Conservation (phyloP, 2,113 vertebrate genomes). For the Pachypanchax playfairii region DNA sequence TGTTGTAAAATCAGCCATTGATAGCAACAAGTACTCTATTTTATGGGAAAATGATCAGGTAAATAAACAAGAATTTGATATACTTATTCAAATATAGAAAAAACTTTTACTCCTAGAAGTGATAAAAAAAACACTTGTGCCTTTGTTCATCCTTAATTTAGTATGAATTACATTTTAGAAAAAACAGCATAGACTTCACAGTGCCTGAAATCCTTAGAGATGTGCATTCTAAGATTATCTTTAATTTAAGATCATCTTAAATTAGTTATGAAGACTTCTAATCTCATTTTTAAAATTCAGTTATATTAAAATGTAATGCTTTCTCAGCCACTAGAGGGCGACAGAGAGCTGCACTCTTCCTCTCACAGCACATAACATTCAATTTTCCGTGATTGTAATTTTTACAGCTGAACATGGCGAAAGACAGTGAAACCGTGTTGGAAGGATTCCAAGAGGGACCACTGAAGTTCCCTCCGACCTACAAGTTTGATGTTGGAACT, state of each 20-base stretch:
- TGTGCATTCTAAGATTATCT: too few species aligned
- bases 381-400: neutral
- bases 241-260: too few species aligned
- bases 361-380: neutral
- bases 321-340: slow-evolving; percentile 53
- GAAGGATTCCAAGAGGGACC: slow-evolving; percentile 94
- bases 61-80: slow-evolving; percentile 13
- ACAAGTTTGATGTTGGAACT: slow-evolving; percentile 97
- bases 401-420: slow-evolving; percentile 92
- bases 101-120: too few species aligned
- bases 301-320: too few species aligned
- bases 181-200: too few species aligned
- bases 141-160: too few species aligned
- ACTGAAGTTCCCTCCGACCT: slow-evolving; percentile 94
- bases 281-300: too few species aligned
- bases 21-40: slow-evolving; percentile 85
- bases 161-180: too few species aligned
- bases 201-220: too few species aligned
- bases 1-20: slow-evolving; percentile 93
- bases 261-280: too few species aligned
- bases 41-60: slow-evolving; percentile 99
- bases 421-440: slow-evolving; percentile 89
- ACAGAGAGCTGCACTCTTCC: slow-evolving; percentile 1
- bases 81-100: neutral
- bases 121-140: too few species aligned